phyloP scores from a whole-genome alignment of 2,888 invertebrate species.

The Gymnocheta viridis region DNA sequence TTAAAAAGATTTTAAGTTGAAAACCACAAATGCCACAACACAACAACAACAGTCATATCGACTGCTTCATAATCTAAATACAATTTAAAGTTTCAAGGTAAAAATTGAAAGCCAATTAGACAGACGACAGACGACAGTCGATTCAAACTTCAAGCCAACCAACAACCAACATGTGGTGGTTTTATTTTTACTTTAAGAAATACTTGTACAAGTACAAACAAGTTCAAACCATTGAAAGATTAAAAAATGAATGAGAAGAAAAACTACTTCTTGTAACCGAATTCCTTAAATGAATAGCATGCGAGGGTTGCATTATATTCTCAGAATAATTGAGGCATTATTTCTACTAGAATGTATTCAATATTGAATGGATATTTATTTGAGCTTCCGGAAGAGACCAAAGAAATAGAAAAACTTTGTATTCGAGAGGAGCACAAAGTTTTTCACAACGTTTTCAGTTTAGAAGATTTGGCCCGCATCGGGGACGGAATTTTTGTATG shows the following conservation, averaged over 20 bases:
- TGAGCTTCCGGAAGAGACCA: too few relatives aligned
- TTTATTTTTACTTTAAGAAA: background rate
- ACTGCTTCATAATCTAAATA: background rate
- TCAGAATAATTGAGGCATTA: too few relatives aligned
- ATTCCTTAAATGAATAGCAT: background rate
- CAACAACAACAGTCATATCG: background rate
- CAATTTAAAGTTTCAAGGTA: slow-evolving; percentile 47
- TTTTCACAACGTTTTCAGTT: too few relatives aligned
- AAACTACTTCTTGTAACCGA: background rate
- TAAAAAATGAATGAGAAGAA: background rate
- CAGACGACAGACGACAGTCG: background rate
- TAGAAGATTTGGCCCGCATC: too few relatives aligned
- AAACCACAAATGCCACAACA: slow-evolving; percentile 11
- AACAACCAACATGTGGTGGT: slow-evolving; percentile 9
- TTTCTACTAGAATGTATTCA: too few relatives aligned
- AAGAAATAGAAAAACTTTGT: too few relatives aligned
- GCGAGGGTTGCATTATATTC: background rate
- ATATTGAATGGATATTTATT: too few relatives aligned
- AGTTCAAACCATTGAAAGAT: slow-evolving; percentile 12
- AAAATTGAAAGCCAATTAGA: slow-evolving; percentile 5
- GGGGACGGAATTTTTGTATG: too few relatives aligned
- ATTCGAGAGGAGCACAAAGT: too few relatives aligned
- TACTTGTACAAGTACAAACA: background rate
- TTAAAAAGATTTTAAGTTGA: slow-evolving; percentile 22
- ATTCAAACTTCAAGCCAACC: background rate